Percentiles rank a stretch among this genome's conserved stretches.
phyloP scores from a whole-genome alignment of 2,888 invertebrate genomes.

The Hydrotaea cyrtoneurina region DNA sequence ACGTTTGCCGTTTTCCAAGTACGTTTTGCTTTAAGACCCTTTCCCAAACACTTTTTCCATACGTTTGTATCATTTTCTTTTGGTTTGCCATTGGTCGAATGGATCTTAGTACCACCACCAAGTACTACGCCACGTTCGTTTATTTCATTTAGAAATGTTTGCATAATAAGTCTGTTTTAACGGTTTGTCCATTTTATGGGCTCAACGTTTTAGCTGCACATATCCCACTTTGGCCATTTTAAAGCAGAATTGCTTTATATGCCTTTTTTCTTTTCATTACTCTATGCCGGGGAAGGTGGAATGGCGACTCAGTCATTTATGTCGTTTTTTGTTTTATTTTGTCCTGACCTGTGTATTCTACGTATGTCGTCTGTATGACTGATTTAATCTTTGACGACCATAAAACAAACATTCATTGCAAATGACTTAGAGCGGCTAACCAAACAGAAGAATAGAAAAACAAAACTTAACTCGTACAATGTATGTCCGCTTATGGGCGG shows the following conservation, averaged over 20 bases:
- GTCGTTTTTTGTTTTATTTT: conserved; percentile 36
- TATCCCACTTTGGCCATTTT: conserved; percentile 20
- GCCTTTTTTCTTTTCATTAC: conserved; percentile 1
- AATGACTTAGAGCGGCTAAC: neutral
- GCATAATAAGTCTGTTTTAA: conserved; percentile 77
- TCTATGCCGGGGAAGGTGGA: neutral
- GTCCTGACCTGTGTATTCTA: conserved; percentile 63
- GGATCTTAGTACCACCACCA: neutral
- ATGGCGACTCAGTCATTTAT: conserved; percentile 24
- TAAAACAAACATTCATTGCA: conserved; percentile 58
- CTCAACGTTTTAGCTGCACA: conserved; percentile 10
- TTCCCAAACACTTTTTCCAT: conserved; percentile 16
- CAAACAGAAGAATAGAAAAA: too few species aligned
- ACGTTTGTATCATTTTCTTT: neutral
- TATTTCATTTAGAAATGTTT: conserved; percentile 68
- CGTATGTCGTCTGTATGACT: conserved; percentile 59
- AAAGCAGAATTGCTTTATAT: conserved; percentile 46
- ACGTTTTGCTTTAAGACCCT: conserved; percentile 12
- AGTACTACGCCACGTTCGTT: neutral
- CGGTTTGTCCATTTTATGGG: conserved; percentile 63
- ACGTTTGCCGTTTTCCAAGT: neutral
- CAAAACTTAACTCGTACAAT: too few species aligned
- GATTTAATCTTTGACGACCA: conserved; percentile 65
- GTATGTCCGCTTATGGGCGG: too few species aligned
- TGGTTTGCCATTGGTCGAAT: neutral